phyloP scores from a whole-genome alignment of 2,888 invertebrate genomes.

The Chamaedrilus cognettii region DNA sequence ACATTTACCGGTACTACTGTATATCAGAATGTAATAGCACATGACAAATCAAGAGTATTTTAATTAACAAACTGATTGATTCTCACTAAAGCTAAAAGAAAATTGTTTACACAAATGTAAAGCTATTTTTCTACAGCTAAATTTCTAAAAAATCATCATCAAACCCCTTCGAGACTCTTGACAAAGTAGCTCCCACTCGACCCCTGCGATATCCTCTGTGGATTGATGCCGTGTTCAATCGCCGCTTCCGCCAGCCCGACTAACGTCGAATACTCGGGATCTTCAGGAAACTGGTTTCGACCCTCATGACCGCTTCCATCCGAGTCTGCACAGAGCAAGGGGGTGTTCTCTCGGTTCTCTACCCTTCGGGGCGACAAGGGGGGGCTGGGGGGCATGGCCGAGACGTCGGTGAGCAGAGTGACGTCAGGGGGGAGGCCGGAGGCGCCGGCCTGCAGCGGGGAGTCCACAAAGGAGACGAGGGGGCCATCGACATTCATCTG shows the following conservation, averaged over 20 bases:
- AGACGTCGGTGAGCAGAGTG: conserved; percentile 11
- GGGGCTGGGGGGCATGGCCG: not conserved
- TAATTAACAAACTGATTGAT: too few relatives aligned
- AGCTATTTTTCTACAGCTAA: too few relatives aligned
- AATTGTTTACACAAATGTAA: too few relatives aligned
- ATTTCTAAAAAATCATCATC: too few relatives aligned
- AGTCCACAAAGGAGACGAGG: not conserved
- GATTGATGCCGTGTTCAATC: conserved; percentile 90
- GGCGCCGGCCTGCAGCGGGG: not conserved
- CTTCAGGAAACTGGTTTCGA: conserved; percentile 34
- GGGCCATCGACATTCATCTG: not conserved
- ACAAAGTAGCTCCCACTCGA: conserved; percentile 99
- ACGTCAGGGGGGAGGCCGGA: conserved; percentile 10
- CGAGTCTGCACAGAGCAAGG: too few relatives aligned
- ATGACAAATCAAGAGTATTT: too few relatives aligned
- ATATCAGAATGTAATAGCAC: too few relatives aligned
- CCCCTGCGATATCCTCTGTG: conserved; percentile 97
- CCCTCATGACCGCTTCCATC: not conserved
- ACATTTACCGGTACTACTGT: too few relatives aligned
- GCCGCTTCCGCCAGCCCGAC: conserved; percentile 62
- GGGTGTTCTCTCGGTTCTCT: conserved; percentile 53
- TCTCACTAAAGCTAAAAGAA: too few relatives aligned
- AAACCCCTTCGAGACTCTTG: conserved; percentile 77
- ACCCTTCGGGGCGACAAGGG: conserved; percentile 18
- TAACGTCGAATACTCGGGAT: conserved; percentile 31